Base-by-base conservation (phyloP, 1,140 invertebrate genomes). In the Vanessa atalanta region DNA sequence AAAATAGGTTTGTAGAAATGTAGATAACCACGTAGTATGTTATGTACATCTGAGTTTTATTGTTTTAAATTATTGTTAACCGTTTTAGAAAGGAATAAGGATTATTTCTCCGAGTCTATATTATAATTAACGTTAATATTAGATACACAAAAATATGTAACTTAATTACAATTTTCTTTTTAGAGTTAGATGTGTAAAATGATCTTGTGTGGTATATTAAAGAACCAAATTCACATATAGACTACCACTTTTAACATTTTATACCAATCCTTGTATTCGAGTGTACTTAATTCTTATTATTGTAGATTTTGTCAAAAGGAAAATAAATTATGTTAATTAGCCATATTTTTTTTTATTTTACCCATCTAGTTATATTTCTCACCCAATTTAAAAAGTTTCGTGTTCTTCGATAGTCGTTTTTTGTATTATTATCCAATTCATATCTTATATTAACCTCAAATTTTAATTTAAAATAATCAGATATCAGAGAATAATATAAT, bases 221-320 rank as follows among this genome's bases (percentile, higher is more conserved):
- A 89, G 89, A 93, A 93, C 89, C 89, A 91, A 92, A 82, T 78
- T 85, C 83, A 85, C 81, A 86, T 82, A 83, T 87, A 86, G 85
- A 78, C 81, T 90, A 89, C 83, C 86, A 87, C 84, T 91, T 88
- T 85, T 86, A 89, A 93, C 85, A 88, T 91, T 93, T 91, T 91
- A 90, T 92, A 92, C 90, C 88, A 89, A 91, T 88, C 88, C 90
- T 90, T 92, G 85, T 91, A 92, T 91, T 92, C 84, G 90, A 91
- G 87, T 89, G 90, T 92, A 92, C 90, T 92, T 92, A 92, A 90
- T 82, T 90, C 88, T 87, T 89, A 90, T 83, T 89, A 92, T 81
- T 92, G 89, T 93, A 93, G 92, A 92, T 93, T 93, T 93, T 93
- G 89, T 93, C 91, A 93, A 90, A 60, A 86, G 83, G 84, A 43